Evolutionary conservation across 2,113 vertebrate genomes (phyloP).

Genomic region (Ranitomeya variabilis): DNA sequence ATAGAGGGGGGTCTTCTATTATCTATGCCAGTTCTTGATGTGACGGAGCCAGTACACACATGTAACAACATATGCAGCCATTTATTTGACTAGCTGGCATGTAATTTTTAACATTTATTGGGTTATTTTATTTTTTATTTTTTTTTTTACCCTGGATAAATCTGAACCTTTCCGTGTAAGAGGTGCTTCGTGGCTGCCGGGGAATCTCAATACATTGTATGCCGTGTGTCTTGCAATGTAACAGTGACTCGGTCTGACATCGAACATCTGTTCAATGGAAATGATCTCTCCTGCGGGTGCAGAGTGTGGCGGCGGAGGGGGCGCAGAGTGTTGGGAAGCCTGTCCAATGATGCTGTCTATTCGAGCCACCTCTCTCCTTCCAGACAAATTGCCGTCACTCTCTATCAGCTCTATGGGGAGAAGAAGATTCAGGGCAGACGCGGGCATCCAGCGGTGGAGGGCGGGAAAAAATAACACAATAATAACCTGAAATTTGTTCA

Average conservation of each 20-base stretch:
- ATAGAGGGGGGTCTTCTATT: too few relatives aligned
- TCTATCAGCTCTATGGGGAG: constrained; percentile 18
- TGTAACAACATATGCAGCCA: not conserved
- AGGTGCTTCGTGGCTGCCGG: constrained; percentile 13
- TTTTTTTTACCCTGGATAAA: constrained; percentile 10
- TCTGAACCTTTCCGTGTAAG: constrained; percentile 4
- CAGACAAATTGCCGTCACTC: constrained; percentile 51
- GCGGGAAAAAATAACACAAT: not conserved
- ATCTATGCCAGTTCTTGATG: too few relatives aligned
- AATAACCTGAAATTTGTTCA: not conserved
- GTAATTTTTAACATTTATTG: not conserved
- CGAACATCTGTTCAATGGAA: constrained; percentile 57
- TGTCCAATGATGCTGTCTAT: constrained; percentile 27
- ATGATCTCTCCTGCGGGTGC: constrained; percentile 56
- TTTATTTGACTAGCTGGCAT: not conserved
- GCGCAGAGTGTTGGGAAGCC: not conserved
- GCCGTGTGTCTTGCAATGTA: constrained; percentile 15
- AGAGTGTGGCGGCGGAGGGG: constrained; percentile 37
- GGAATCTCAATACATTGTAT: constrained; percentile 20
- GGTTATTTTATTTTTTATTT: not conserved
- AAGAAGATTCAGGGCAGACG: not conserved
- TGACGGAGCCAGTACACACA: not conserved
- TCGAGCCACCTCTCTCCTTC: constrained; percentile 34
- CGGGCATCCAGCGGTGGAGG: not conserved
- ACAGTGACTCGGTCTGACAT: constrained; percentile 54